These are phyloP conservation scores for Boleophthalmus pectinirostris DNA, from an alignment of 2,113 vertebrate genomes.

Conservation along the genomic window DNA sequence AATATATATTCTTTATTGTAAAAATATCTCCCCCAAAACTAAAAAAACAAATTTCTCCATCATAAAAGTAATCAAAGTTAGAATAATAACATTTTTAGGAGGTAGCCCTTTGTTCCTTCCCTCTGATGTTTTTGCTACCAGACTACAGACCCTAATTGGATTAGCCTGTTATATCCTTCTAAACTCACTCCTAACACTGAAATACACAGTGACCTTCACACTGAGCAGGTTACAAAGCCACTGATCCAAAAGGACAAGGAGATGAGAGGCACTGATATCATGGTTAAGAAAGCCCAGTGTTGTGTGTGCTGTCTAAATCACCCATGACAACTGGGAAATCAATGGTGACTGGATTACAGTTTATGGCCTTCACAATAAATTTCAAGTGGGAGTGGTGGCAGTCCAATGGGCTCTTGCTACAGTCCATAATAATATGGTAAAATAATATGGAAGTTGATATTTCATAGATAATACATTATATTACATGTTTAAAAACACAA, in stretches of 20 bases:
- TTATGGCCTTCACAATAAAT: constrained; percentile 11
- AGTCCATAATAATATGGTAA: constrained; percentile 11
- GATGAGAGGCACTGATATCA: not conserved
- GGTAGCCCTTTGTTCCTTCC: not conserved
- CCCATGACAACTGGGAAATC: not conserved
- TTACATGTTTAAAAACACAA: not conserved
- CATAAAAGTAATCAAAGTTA: no score
- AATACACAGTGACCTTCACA: constrained; percentile 3
- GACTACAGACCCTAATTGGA: constrained; percentile 37
- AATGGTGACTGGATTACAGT: constrained; percentile 35
- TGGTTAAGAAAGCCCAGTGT: not conserved
- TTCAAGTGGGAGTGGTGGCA: constrained; percentile 10
- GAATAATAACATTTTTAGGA: not conserved
- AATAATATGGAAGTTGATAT: not conserved
- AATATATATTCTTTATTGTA: no score
- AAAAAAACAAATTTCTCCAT: no score
- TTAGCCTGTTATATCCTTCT: constrained; percentile 25
- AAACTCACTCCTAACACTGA: constrained; percentile 14
- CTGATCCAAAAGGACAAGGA: not conserved
- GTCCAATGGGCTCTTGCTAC: not conserved
- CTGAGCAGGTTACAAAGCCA: constrained; percentile 13
- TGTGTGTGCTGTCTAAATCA: constrained; percentile 3
- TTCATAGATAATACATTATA: not conserved
- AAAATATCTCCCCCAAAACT: no score
- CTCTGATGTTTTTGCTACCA: not conserved